Evolutionary conservation across 2,888 invertebrate genomes (phyloP).

Genomic region (Coelopa pilipes): DNA sequence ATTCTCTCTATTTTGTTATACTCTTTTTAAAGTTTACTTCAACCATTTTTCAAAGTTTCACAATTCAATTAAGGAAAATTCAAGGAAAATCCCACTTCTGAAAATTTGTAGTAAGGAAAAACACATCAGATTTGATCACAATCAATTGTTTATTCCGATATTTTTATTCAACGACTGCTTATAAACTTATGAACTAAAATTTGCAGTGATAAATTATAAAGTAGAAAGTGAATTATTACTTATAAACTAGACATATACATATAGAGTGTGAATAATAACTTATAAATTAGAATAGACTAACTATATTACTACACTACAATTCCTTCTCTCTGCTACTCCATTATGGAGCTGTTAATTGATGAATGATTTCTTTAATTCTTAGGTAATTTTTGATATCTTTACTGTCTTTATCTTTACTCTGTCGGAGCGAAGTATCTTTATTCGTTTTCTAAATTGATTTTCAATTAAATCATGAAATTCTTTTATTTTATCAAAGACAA

Average conservation of each 20-base stretch:
- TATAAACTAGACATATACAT: neutral
- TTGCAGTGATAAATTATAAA: neutral
- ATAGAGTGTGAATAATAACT: slow-evolving; percentile 6
- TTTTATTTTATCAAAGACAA: too few relatives aligned
- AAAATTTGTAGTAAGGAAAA: slow-evolving; percentile 1
- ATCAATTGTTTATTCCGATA: neutral
- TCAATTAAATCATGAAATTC: too few relatives aligned
- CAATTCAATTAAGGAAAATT: neutral
- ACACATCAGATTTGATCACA: neutral
- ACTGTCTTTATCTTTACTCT: too few relatives aligned
- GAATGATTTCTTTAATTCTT: too few relatives aligned
- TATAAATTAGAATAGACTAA: neutral
- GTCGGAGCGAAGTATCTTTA: too few relatives aligned
- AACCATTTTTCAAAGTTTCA: neutral
- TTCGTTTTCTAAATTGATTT: too few relatives aligned
- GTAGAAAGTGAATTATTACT: neutral
- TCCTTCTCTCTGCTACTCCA: too few relatives aligned
- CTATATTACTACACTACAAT: too few relatives aligned
- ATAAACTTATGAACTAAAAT: neutral
- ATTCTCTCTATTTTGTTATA: slow-evolving; percentile 3
- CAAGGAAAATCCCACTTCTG: neutral
- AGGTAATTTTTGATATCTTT: too few relatives aligned
- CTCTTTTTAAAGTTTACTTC: neutral
- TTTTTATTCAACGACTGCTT: neutral
- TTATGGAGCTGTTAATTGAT: too few relatives aligned